Evolutionary conservation across 2,888 invertebrate genomes (phyloP).

Genomic region (Drosophila basisetae): DNA sequence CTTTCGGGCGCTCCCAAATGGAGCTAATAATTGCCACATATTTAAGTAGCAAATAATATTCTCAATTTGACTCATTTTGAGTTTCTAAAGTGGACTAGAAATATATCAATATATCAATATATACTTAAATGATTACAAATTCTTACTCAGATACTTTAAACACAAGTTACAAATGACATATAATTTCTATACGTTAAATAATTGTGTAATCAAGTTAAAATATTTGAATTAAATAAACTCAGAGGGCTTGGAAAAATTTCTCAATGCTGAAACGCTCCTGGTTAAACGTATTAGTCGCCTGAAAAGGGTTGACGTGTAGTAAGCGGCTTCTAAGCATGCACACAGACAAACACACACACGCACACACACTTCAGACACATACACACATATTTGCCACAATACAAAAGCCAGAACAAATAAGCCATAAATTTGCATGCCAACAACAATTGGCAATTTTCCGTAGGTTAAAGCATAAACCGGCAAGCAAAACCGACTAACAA

Average conservation of each 20-base stretch:
- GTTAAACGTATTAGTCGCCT: constrained; percentile 50
- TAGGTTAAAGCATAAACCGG: constrained; percentile 64
- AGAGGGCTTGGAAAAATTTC: not conserved
- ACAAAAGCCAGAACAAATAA: constrained; percentile 69
- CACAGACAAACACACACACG: constrained; percentile 16
- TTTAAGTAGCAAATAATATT: not conserved
- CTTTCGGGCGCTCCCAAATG: accelerated
- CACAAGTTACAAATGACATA: not conserved
- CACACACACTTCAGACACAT: constrained; percentile 18
- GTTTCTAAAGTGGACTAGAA: not conserved
- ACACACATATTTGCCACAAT: constrained; percentile 33
- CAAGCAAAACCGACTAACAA: constrained; percentile 59
- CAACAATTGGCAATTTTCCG: constrained; percentile 77
- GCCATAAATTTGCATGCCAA: constrained; percentile 82
- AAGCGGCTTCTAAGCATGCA: constrained; percentile 41
- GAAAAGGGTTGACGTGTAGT: constrained; percentile 72
- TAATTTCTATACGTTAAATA: not conserved
- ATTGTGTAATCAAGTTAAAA: not conserved
- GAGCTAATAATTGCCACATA: not conserved
- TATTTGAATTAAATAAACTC: not conserved
- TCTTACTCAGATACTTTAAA: not conserved
- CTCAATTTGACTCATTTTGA: not conserved
- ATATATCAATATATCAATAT: not conserved
- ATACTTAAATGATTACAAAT: not conserved
- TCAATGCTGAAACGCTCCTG: constrained; percentile 42